phyloP scores from a whole-genome alignment of 2,888 invertebrate genomes.

The Agrilus biguttatus region DNA sequence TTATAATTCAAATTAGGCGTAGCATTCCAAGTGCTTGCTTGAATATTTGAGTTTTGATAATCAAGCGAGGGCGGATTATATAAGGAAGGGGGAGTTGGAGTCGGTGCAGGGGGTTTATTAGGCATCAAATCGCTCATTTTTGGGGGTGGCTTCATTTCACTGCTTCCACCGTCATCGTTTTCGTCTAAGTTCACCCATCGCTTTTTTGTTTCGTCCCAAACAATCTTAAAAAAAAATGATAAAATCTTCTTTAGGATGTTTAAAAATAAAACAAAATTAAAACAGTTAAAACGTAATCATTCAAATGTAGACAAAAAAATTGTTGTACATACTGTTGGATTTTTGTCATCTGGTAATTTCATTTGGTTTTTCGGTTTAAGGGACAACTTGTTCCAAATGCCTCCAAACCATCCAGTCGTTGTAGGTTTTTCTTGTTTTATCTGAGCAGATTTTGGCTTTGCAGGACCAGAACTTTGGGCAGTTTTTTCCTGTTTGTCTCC shows the following conservation, averaged over 20 bases:
- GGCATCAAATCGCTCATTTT: constrained; percentile 45
- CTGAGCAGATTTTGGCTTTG: constrained; percentile 9
- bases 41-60: too few species aligned
- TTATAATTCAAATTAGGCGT: neutral
- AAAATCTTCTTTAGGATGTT: neutral
- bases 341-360: constrained; percentile 89
- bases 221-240: constrained; percentile 46
- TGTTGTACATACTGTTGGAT: constrained; percentile 57
- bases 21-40: neutral
- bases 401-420: constrained; percentile 66
- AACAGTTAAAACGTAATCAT: neutral
- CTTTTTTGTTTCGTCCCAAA: constrained; percentile 81
- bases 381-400: constrained; percentile 69
- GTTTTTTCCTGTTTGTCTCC: constrained; percentile 7
- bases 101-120: constrained; percentile 9
- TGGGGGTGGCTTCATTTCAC: constrained; percentile 50
- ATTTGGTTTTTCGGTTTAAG: constrained; percentile 84
- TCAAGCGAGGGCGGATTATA: neutral
- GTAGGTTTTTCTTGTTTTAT: constrained; percentile 13
- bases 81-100: constrained; percentile 1
- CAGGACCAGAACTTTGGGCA: constrained; percentile 5
- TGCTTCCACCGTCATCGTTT: constrained; percentile 40
- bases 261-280: constrained; percentile 1
- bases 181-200: constrained; percentile 77
- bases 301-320: constrained; percentile 9